These are phyloP conservation scores for Conchocele bisecta DNA, from an alignment of 2,888 invertebrate genomes.

Conservation along the genomic window DNA sequence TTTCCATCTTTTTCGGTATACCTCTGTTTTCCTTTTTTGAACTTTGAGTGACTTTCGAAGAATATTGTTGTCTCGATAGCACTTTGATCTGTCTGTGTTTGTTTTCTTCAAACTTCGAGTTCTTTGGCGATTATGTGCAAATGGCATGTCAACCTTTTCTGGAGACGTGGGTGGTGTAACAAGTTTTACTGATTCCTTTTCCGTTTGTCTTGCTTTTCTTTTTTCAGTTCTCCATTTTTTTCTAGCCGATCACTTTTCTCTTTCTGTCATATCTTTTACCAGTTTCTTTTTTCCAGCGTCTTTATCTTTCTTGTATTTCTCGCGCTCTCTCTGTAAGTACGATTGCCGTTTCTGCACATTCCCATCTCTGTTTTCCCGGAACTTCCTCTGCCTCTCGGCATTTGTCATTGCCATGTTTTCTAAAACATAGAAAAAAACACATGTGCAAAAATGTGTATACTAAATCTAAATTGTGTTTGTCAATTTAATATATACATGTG, in stretches of 20 bases:
- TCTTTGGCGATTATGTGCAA: conserved; percentile 3
- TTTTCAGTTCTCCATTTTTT: conserved; percentile 39
- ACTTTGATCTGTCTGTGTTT: conserved; percentile 19
- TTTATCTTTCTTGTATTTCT: conserved; percentile 16
- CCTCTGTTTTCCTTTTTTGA: conserved; percentile 8
- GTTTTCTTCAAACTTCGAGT: background rate
- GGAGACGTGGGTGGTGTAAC: conserved; percentile 20
- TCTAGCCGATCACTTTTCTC: conserved; percentile 30
- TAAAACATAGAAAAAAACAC: too few species aligned
- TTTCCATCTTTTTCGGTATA: conserved; percentile 23
- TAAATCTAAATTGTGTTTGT: too few species aligned
- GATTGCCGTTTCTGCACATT: conserved; percentile 8
- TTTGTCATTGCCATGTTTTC: conserved; percentile 33
- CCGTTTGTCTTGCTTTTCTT: conserved; percentile 9
- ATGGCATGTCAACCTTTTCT: background rate
- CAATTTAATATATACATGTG: too few species aligned
- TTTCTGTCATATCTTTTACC: conserved; percentile 26
- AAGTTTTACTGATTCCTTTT: background rate
- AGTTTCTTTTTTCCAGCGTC: conserved; percentile 17
- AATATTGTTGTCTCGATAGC: too few species aligned
- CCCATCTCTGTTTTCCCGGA: conserved; percentile 21
- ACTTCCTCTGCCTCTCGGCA: conserved; percentile 38
- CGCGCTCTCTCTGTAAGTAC: conserved; percentile 18
- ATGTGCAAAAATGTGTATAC: too few species aligned
- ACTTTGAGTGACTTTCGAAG: background rate